phyloP scores from a whole-genome alignment of 1,140 invertebrate genomes.

The Branchinecta lynchi region DNA sequence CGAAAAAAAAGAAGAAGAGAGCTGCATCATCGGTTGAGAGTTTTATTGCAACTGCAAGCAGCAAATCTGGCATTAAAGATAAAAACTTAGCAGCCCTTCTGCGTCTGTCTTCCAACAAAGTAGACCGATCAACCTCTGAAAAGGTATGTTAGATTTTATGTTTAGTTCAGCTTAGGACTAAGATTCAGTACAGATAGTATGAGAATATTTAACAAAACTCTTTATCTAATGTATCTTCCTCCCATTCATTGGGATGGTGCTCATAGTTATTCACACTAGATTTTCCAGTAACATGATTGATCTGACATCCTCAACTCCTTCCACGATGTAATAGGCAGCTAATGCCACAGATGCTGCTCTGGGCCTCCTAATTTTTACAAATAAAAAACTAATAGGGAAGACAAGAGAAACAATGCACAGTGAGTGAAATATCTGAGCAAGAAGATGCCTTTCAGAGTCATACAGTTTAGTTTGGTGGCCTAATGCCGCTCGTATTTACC shows the following conservation, averaged over 20 bases:
- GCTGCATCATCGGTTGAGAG: background rate
- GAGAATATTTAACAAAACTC: background rate
- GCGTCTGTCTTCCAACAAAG: background rate
- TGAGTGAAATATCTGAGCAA: background rate
- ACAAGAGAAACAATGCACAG: background rate
- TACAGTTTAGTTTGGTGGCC: background rate
- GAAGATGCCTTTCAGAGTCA: background rate
- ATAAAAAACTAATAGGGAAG: background rate
- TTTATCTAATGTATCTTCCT: background rate
- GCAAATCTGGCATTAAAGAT: background rate
- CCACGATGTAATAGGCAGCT: constrained; percentile 1
- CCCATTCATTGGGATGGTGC: background rate
- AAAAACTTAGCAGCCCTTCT: background rate
- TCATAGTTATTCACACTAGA: background rate
- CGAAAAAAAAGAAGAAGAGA: background rate
- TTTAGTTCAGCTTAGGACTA: background rate
- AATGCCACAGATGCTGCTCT: background rate
- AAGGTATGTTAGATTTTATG: background rate
- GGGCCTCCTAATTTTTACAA: background rate
- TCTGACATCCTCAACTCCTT: too few species aligned
- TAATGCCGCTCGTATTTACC: background rate
- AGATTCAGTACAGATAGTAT: too few species aligned
- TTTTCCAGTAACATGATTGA: background rate
- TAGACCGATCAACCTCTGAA: background rate
- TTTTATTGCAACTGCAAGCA: background rate